Conservation (phyloP, 2,113 vertebrate genomes). For the Hippopotamus amphibius region DNA sequence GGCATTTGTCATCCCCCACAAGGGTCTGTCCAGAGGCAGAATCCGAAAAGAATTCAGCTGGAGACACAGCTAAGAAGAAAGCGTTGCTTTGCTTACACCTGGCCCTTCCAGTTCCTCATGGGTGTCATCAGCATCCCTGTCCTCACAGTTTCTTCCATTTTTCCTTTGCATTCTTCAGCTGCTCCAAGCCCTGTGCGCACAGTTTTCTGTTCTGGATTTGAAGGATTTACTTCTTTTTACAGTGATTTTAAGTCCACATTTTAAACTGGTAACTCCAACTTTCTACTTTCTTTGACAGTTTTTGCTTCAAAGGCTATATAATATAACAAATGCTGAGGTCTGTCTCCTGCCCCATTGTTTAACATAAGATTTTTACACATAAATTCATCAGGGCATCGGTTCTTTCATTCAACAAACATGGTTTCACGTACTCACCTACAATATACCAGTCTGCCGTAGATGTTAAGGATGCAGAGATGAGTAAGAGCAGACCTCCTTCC, state of each 20-base stretch:
- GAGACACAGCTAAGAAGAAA: neutral
- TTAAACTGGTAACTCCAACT: neutral
- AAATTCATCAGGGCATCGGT: neutral
- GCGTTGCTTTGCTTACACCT: neutral
- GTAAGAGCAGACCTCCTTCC: neutral
- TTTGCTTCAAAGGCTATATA: slow-evolving; percentile 2
- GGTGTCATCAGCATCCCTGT: neutral
- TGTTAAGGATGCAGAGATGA: neutral
- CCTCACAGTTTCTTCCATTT: neutral
- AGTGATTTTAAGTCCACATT: neutral
- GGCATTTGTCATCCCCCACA: neutral
- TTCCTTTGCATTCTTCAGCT: neutral
- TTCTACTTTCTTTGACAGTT: neutral
- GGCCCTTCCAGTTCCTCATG: neutral
- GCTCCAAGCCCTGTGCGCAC: neutral
- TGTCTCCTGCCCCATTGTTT: neutral
- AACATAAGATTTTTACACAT: neutral
- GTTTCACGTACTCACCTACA: neutral
- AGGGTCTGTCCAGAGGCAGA: neutral
- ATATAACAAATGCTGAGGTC: neutral
- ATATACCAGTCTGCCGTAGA: neutral
- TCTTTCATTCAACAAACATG: neutral
- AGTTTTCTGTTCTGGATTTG: slow-evolving; percentile 1
- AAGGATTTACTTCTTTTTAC: neutral
- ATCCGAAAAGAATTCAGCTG: neutral